Percentiles rank a stretch among this genome's conserved stretches.
Conservation (phyloP, 2,888 invertebrate species). For the Lepas anatifera region DNA sequence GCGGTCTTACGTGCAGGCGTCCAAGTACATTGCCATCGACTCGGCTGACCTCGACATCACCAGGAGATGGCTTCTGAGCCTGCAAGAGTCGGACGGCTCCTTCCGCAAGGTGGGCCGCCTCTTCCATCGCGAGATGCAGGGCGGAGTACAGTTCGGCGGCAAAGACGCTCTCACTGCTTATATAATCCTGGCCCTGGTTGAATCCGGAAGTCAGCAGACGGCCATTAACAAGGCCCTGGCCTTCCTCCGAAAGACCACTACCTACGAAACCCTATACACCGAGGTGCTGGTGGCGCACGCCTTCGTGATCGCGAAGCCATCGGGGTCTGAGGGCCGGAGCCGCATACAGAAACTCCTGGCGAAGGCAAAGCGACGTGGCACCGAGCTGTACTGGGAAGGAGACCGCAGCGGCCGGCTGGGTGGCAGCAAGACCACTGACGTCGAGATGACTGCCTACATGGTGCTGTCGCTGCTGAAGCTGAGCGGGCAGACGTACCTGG, state of each 20-base stretch:
- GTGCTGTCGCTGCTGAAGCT: slow-evolving; percentile 43
- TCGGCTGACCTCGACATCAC: not conserved
- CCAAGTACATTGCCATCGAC: slow-evolving; percentile 17
- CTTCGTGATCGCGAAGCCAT: not conserved
- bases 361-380: not conserved
- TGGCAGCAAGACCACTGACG: slow-evolving; percentile 39
- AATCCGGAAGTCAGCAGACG: slow-evolving; percentile 30
- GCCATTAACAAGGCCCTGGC: not conserved
- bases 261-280: not conserved
- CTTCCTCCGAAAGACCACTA: not conserved
- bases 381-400: not conserved
- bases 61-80: slow-evolving; percentile 10
- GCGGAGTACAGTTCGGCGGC: not conserved
- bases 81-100: slow-evolving; percentile 15
- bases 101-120: slow-evolving; percentile 12
- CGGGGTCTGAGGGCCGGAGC: not conserved
- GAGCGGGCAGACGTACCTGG: slow-evolving; percentile 36
- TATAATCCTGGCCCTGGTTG: slow-evolving; percentile 50
- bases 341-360: not conserved
- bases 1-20: slow-evolving; percentile 15
- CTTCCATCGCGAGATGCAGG: slow-evolving; percentile 2
- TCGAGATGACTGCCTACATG: slow-evolving; percentile 56
- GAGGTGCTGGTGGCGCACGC: slow-evolving; percentile 10
- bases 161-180: slow-evolving; percentile 53
- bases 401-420: not conserved